Conservation (phyloP, 64 coral and sea anemone species). For the Actinia equina region DNA sequence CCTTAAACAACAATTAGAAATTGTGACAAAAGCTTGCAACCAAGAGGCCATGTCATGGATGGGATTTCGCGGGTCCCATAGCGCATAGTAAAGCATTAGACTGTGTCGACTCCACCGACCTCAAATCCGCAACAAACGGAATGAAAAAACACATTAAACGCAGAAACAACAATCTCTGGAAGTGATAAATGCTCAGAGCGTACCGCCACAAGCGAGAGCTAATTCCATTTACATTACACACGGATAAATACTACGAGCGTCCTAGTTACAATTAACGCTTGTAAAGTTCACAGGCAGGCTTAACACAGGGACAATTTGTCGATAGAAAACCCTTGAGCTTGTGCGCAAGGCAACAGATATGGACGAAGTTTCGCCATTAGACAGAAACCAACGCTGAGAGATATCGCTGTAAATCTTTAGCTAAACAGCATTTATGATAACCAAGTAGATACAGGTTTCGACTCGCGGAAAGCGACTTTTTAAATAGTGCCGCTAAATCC, state of each 20-base stretch:
- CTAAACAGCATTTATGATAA: constrained; percentile 19
- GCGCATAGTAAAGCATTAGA: neutral
- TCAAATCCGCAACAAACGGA: neutral
- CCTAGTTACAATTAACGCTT: constrained; percentile 8
- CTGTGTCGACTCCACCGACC: neutral
- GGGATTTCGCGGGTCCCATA: neutral
- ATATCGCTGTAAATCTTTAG: constrained; percentile 17
- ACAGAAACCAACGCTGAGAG: constrained; percentile 15
- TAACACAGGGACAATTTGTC: neutral
- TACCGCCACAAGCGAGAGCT: constrained; percentile 3
- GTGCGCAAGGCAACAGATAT: constrained; percentile 6
- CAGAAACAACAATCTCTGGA: constrained; percentile 18
- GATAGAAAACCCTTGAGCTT: neutral
- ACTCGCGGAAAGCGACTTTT: neutral
- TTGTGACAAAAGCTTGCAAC: neutral
- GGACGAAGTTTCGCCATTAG: neutral
- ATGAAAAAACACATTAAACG: constrained; percentile 28
- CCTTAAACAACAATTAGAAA: neutral
- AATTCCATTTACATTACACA: constrained; percentile 5
- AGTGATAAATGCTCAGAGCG: constrained; percentile 21
- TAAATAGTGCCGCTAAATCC: neutral
- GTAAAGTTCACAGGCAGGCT: neutral
- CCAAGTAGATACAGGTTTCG: neutral
- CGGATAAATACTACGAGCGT: neutral
- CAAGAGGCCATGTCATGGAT: neutral